These are phyloP conservation scores for Oppia nitens DNA, from an alignment of 1,140 invertebrate species.

Conservation along the genomic window DNA sequence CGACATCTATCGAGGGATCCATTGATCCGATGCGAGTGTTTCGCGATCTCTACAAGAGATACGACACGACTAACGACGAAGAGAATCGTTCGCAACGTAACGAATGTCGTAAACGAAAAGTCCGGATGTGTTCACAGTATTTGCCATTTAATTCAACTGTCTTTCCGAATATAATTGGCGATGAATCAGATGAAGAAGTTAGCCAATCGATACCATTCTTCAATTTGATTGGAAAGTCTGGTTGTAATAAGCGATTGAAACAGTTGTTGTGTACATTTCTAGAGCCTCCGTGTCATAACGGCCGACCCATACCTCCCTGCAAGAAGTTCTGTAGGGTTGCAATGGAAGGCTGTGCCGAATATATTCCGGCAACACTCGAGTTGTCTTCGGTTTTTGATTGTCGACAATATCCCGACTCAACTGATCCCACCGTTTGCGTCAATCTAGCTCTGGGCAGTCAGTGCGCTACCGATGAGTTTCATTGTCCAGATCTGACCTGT, in stretches of 20 bases:
- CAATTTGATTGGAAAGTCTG: slow-evolving; percentile 37
- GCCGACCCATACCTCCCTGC: slow-evolving; percentile 40
- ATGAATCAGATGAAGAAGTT: slow-evolving; percentile 27
- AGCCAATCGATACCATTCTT: slow-evolving; percentile 34
- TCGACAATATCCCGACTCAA: slow-evolving; percentile 38
- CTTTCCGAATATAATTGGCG: slow-evolving; percentile 27
- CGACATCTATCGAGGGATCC: slow-evolving; percentile 9
- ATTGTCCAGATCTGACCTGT: slow-evolving; percentile 19
- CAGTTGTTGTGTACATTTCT: slow-evolving; percentile 43
- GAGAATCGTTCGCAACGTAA: background rate
- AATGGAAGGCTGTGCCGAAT: slow-evolving; percentile 40
- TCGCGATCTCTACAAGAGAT: background rate
- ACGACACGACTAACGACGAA: background rate
- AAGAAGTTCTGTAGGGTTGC: slow-evolving; percentile 43
- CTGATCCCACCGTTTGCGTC: slow-evolving; percentile 28
- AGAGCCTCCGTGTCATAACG: slow-evolving; percentile 44
- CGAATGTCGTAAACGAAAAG: slow-evolving; percentile 8
- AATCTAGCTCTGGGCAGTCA: slow-evolving; percentile 28
- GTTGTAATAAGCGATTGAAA: slow-evolving; percentile 40
- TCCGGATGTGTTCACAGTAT: slow-evolving; percentile 35
- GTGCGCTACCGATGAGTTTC: slow-evolving; percentile 17
- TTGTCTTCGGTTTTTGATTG: slow-evolving; percentile 40
- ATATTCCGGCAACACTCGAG: slow-evolving; percentile 34
- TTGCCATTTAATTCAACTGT: slow-evolving; percentile 43
- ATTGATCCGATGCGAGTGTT: slow-evolving; percentile 5